A percentile compares a stretch with the other conserved stretches of the same genome.
phyloP scores from a whole-genome alignment of 2,888 invertebrate species.

The Sinopyrophorus schimmeli region DNA sequence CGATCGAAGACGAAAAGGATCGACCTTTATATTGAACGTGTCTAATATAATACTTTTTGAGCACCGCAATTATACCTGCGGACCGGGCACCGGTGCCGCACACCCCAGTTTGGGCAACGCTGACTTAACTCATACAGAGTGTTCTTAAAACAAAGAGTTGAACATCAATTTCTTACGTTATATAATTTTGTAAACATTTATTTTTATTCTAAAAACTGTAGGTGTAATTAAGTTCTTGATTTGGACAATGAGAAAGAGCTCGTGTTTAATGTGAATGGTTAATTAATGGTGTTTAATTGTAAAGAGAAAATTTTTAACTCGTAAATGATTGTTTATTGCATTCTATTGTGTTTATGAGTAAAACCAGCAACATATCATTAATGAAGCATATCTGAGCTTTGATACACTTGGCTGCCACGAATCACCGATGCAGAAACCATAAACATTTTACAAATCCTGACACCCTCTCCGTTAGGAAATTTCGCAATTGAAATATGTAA shows the following conservation, averaged over 20 bases:
- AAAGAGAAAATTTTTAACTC: background rate
- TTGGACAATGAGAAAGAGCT: background rate
- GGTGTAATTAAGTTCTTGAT: too few species aligned
- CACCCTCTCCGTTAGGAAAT: conserved; percentile 22
- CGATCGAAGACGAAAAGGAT: too few species aligned
- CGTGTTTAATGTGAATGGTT: conserved; percentile 3
- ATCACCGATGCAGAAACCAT: conserved; percentile 37
- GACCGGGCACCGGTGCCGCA: too few species aligned
- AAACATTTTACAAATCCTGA: conserved; percentile 35
- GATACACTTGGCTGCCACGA: conserved; percentile 33
- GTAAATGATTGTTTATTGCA: conserved; percentile 12
- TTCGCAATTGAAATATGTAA: conserved; percentile 11
- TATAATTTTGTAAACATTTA: too few species aligned
- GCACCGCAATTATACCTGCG: too few species aligned
- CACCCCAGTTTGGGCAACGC: too few species aligned
- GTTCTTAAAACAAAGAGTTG: too few species aligned
- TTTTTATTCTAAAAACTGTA: too few species aligned
- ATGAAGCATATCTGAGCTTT: conserved; percentile 30
- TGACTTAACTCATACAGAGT: too few species aligned
- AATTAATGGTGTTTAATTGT: background rate
- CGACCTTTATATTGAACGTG: too few species aligned
- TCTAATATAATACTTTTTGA: too few species aligned
- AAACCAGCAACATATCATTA: conserved; percentile 26
- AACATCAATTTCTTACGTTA: too few species aligned
- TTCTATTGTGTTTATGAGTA: conserved; percentile 19